Percentiles rank a stretch among this genome's conserved stretches.
phyloP scores from a whole-genome alignment of 2,888 invertebrate genomes.

The Stegophylla sp. region DNA sequence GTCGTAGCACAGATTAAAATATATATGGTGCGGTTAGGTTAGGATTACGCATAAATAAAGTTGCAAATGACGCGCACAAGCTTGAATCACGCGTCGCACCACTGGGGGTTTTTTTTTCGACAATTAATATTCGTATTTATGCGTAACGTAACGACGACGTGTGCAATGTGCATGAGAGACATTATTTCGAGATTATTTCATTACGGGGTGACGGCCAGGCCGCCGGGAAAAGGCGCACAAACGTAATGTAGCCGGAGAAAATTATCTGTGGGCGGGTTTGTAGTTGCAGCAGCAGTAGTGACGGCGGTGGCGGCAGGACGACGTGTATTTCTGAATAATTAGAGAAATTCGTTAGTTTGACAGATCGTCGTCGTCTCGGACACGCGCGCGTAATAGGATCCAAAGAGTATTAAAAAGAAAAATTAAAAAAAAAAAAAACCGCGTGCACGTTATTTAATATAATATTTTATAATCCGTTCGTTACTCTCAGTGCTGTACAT shows the following conservation, averaged over 20 bases:
- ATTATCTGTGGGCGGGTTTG: conserved; percentile 18
- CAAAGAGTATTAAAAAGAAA: neutral
- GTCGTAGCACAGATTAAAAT: too few relatives aligned
- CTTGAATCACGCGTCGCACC: too few relatives aligned
- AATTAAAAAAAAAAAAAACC: neutral
- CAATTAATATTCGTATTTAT: neutral
- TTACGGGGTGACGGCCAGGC: neutral
- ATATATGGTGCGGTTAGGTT: too few relatives aligned
- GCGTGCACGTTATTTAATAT: neutral
- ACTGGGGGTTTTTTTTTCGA: neutral
- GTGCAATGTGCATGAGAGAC: neutral
- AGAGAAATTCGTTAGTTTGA: conserved; percentile 19
- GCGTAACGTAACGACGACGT: too few relatives aligned
- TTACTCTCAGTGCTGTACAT: neutral
- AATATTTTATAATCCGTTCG: neutral
- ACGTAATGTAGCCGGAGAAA: neutral
- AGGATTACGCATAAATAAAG: too few relatives aligned
- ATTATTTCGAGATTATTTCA: neutral
- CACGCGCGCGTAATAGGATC: neutral
- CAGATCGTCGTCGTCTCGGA: conserved; percentile 11
- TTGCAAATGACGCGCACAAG: too few relatives aligned
- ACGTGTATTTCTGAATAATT: neutral
- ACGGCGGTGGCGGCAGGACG: neutral
- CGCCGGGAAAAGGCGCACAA: neutral
- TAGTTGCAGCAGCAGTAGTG: too few relatives aligned